Conservation (phyloP, 2,797 vertebrate genomes). For the Trachurus trachurus region DNA sequence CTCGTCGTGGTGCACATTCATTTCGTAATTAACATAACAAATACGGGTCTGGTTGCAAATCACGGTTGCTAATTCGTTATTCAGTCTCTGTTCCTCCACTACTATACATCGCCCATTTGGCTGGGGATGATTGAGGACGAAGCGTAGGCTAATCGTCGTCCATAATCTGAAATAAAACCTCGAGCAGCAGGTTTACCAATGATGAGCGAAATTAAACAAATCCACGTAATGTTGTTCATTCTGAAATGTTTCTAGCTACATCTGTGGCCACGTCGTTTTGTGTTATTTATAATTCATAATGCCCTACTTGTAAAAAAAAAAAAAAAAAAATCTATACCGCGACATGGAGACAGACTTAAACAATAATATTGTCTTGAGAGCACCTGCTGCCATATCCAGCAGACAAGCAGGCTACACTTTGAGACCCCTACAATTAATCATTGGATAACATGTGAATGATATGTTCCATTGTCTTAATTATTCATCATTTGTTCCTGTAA, state of each 20-base stretch:
- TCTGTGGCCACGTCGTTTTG: neutral
- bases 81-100: neutral
- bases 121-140: neutral
- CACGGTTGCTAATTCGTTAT: neutral
- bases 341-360: neutral
- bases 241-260: neutral
- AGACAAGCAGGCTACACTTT: neutral
- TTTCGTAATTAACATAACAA: slow-evolving; percentile 13
- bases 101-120: slow-evolving; percentile 2
- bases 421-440: neutral
- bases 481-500: neutral
- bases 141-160: neutral
- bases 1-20: neutral
- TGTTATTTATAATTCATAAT: neutral
- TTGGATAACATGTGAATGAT: neutral
- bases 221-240: neutral
- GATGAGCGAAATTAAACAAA: neutral
- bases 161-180: slow-evolving; percentile 5
- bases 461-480: neutral
- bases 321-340: neutral
- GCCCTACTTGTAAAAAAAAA: neutral
- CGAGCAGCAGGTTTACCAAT: slow-evolving; percentile 14
- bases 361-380: neutral
- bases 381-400: neutral
- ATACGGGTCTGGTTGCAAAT: neutral